Conservation (phyloP, 2,113 vertebrate genomes). For the Onychostruthus taczanowskii region DNA sequence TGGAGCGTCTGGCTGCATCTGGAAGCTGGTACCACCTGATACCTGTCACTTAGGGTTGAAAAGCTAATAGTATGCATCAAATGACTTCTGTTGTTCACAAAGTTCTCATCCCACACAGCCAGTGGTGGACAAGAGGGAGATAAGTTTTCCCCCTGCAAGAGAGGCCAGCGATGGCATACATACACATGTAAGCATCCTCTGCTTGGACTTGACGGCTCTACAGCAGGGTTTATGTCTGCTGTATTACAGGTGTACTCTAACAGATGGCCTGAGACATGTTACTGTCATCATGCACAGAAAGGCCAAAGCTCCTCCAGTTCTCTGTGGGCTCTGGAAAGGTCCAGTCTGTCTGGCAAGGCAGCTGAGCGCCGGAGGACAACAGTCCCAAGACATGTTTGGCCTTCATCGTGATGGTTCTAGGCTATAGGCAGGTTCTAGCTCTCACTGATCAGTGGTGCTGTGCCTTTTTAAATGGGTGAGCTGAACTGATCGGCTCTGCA, state of each 20-base stretch:
- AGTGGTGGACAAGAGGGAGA: background rate
- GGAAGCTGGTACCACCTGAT: background rate
- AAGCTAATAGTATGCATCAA: background rate
- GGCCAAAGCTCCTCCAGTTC: background rate
- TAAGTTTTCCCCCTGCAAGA: background rate
- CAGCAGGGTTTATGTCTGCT: background rate
- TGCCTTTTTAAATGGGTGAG: background rate
- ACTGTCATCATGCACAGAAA: background rate
- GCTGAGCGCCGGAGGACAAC: background rate
- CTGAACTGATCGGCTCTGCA: background rate
- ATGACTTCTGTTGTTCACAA: background rate
- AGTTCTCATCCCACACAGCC: background rate
- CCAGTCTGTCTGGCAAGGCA: background rate
- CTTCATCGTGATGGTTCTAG: background rate
- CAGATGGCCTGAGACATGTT: background rate
- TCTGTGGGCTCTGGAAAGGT: background rate
- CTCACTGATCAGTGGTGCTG: background rate
- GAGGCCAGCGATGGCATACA: background rate
- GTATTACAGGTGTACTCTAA: background rate
- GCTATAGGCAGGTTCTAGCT: background rate
- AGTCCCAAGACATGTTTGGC: accelerated
- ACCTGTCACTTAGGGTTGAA: background rate
- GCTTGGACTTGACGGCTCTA: background rate
- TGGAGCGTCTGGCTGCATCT: background rate
- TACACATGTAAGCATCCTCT: background rate